phyloP scores from a whole-genome alignment of 2,888 invertebrate species.

The Brachyopa scutellaris region DNA sequence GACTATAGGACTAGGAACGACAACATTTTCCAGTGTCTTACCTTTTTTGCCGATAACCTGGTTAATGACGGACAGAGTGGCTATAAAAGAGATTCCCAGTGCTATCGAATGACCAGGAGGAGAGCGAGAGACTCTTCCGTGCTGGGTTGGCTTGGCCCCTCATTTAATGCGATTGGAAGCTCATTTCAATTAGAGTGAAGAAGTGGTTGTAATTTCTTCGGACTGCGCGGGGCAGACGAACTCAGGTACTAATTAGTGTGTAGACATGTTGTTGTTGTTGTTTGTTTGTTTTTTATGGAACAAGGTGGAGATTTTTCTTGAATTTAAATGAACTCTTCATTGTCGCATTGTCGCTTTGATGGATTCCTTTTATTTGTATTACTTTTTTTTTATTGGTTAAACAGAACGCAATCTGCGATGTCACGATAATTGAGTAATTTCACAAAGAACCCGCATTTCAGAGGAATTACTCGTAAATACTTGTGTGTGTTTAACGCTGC shows the following conservation, averaged over 20 bases:
- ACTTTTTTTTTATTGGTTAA: slow-evolving; percentile 25
- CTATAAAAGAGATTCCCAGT: slow-evolving; percentile 46
- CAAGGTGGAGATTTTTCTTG: neutral
- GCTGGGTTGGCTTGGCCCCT: neutral
- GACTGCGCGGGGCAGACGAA: too few relatives aligned
- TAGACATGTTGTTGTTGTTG: neutral
- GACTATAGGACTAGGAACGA: neutral
- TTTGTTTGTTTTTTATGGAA: slow-evolving; percentile 12
- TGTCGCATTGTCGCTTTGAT: neutral
- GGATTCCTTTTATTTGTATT: neutral
- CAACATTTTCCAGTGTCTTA: slow-evolving; percentile 50
- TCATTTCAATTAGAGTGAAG: slow-evolving; percentile 41
- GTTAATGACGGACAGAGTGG: slow-evolving; percentile 57
- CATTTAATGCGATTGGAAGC: slow-evolving; percentile 57
- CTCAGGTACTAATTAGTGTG: slow-evolving; percentile 46
- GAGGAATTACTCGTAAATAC: neutral
- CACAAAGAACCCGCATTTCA: slow-evolving; percentile 46
- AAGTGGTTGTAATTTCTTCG: slow-evolving; percentile 12
- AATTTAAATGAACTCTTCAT: slow-evolving; percentile 52
- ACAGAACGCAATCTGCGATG: slow-evolving; percentile 40
- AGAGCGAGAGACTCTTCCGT: slow-evolving; percentile 4
- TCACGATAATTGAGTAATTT: slow-evolving; percentile 65
- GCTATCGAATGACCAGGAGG: slow-evolving; percentile 57
- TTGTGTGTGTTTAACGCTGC: slow-evolving; percentile 15
- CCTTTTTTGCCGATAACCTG: slow-evolving; percentile 63